A percentile compares a stretch with the other conserved stretches of the same genome.
These are phyloP conservation scores for Trichopoda pennipes DNA, from an alignment of 2,888 invertebrate genomes.

Conservation along the genomic window DNA sequence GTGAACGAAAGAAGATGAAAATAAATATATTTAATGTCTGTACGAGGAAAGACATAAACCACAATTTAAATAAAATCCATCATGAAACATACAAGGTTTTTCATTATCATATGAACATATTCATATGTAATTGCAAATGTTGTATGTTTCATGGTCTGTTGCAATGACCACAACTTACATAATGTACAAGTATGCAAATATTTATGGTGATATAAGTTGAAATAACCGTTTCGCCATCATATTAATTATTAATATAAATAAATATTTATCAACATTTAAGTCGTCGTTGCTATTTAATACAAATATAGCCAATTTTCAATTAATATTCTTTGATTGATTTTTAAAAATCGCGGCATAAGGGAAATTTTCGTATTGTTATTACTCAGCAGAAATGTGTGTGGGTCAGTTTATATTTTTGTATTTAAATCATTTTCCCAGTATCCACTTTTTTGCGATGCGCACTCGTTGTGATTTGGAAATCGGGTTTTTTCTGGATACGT, in stretches of 20 bases:
- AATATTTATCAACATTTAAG: no score
- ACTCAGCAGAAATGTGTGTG: no score
- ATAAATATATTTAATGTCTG: constrained; percentile 28
- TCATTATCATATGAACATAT: constrained; percentile 43
- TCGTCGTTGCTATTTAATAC: no score
- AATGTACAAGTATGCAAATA: neutral
- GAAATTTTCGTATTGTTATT: no score
- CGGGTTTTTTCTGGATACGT: no score
- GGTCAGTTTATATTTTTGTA: no score
- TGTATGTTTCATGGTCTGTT: constrained; percentile 2
- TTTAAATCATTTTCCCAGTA: no score
- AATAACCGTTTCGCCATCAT: constrained; percentile 34
- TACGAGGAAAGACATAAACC: constrained; percentile 27
- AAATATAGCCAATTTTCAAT: no score
- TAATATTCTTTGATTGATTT: no score
- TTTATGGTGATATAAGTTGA: constrained; percentile 11
- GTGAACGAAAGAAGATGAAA: constrained; percentile 19
- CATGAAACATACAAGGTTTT: constrained; percentile 20
- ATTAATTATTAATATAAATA: constrained; percentile 39
- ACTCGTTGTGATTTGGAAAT: no score
- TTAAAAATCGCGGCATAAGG: no score
- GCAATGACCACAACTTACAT: neutral
- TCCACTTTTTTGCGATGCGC: no score
- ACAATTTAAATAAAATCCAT: constrained; percentile 50
- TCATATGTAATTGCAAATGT: constrained; percentile 28